A percentile compares a stretch with the other conserved stretches of the same genome.
Conservation (phyloP, 1,140 invertebrate species). For the Bombus soroeensis region DNA sequence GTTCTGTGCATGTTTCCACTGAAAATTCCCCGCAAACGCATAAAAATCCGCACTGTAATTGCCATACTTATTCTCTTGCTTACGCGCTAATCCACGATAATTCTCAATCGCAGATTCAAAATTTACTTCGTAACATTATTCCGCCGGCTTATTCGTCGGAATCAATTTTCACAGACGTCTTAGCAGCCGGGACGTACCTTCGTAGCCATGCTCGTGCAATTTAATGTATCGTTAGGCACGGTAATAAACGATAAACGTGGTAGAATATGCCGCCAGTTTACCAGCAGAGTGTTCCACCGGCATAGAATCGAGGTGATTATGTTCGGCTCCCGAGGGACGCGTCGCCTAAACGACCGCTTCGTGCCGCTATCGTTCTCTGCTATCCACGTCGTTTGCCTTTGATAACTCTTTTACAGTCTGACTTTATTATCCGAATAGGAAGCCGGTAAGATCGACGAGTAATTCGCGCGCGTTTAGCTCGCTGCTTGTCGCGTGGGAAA, state of each 20-base stretch:
- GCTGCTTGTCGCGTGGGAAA: no score
- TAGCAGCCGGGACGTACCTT: neutral
- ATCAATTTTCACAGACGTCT: constrained; percentile 1
- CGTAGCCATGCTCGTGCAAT: neutral
- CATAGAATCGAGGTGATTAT: constrained; percentile 22
- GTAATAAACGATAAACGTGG: constrained; percentile 34
- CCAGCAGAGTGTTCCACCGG: neutral
- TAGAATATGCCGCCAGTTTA: constrained; percentile 24
- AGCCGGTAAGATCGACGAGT: neutral
- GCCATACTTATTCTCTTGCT: no score
- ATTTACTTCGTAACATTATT: neutral
- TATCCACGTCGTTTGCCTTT: constrained; percentile 10
- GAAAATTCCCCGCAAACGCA: no score
- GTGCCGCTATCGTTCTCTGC: neutral
- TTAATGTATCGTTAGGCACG: constrained; percentile 31
- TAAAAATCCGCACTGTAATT: no score
- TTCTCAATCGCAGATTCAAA: neutral
- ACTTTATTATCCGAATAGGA: neutral
- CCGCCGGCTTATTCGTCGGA: neutral
- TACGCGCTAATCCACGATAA: no score
- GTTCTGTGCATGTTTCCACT: no score
- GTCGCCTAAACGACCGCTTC: constrained; percentile 22
- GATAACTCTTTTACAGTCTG: constrained; percentile 38
- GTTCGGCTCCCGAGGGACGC: constrained; percentile 17
- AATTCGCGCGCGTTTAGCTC: neutral